Conservation (phyloP, 2,888 invertebrate genomes). For the Bombylius discolor region DNA sequence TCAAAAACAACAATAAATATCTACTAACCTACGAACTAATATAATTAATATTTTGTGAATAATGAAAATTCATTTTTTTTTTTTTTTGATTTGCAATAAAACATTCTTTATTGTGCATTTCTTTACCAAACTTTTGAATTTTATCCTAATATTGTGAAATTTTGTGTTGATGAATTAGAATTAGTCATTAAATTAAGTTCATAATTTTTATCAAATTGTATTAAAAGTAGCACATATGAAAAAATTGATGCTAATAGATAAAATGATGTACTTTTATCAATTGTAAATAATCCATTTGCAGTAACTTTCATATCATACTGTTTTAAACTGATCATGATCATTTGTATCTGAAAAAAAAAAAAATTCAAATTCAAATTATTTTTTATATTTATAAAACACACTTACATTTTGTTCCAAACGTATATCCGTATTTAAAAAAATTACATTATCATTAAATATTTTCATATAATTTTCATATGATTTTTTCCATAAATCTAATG, state of each 20-base stretch:
- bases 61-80: too few relatives aligned
- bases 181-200: too few relatives aligned
- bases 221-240: neutral
- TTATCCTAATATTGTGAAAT: too few relatives aligned
- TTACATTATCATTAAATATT: neutral
- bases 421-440: neutral
- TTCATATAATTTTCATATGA: neutral
- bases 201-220: neutral
- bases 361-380: neutral
- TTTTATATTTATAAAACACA: neutral
- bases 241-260: neutral
- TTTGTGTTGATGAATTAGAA: too few relatives aligned
- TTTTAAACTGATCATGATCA: neutral
- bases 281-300: neutral
- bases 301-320: neutral
- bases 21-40: too few relatives aligned
- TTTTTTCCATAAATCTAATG: neutral
- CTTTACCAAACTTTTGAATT: too few relatives aligned
- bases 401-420: conserved; percentile 1
- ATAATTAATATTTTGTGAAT: too few relatives aligned
- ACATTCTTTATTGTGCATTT: too few relatives aligned
- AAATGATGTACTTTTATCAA: neutral
- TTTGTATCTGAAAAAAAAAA: neutral
- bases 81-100: too few relatives aligned
- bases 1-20: too few relatives aligned